Evolutionary conservation across 2,113 vertebrate species (phyloP), one percentile per base, ranked within the genome.

Genomic region (Psophia crepitans): DNA sequence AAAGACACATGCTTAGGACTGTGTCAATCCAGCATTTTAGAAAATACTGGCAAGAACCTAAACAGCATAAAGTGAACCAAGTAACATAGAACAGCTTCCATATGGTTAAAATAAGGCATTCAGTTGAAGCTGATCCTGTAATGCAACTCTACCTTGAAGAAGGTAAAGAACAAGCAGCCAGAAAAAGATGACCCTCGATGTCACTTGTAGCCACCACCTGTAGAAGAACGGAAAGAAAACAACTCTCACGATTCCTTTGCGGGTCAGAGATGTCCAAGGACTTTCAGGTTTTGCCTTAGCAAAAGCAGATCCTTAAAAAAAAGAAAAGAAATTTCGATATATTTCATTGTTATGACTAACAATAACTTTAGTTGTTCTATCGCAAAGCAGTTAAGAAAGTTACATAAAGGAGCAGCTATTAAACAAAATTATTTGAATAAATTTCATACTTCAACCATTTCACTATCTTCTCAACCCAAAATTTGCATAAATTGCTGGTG

Each of bases 211-310:
- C 99, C 99, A 99, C 99, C 99, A 99, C 79, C 98, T 98, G 95
- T 98, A 99, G 98, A 99, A 99, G 98, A 99, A 99, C 0, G 99
- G 99, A 96, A 99, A 99, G 98, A 99, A 99, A 76, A 99, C 99
- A 60, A 99, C 99, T 93, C 99, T 97, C 95, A 99, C 99, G 43
- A 99, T 99, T 92, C 99, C 99, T 92, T 99, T 99, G 96, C 99
- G 98, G 73, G 99, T 99, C 97, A 99, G 98, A 48, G 99, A 99
- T 15, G 99, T 99, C 99, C 99, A 99, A 12, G 99, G 99, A 96
- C 99, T 99, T 98, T 99, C 99, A 22, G 99, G 99, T 97, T 99
- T 99, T 96, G 99, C 99, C 96, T 99, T 99, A 83, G 99, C 99
- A 98, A 99, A 99, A 33, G 99, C 99, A 83, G 99, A 99, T 16